Evolutionary conservation across 2,888 invertebrate genomes (phyloP).

Genomic region (Pollenia griseotomentosa): DNA sequence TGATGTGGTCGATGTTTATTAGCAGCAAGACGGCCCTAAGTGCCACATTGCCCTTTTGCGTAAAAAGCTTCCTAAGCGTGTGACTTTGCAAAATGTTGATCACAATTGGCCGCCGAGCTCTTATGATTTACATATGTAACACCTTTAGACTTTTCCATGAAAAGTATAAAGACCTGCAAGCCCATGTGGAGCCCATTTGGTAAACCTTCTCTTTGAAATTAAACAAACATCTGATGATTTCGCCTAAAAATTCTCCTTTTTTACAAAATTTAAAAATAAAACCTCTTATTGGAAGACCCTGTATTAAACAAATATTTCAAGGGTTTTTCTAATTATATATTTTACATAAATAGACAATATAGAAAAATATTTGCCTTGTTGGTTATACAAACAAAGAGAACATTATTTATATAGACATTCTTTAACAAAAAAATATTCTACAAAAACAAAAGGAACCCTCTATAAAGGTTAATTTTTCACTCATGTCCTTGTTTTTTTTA

Average conservation of each 20-base stretch:
- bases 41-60: too few relatives aligned
- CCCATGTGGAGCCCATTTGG: too few relatives aligned
- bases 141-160: too few relatives aligned
- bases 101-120: too few relatives aligned
- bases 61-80: too few relatives aligned
- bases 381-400: background rate
- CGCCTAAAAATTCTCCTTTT: background rate
- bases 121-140: too few relatives aligned
- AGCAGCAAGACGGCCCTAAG: too few relatives aligned
- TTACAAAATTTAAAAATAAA: background rate
- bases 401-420: background rate
- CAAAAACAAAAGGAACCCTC: slow-evolving; percentile 21
- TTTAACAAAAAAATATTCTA: background rate
- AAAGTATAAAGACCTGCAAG: too few relatives aligned
- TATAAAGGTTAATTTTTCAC: slow-evolving; percentile 62
- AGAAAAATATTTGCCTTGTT: slow-evolving; percentile 51
- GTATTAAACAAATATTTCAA: slow-evolving; percentile 10
- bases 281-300: background rate
- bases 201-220: too few relatives aligned
- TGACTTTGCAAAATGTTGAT: too few relatives aligned
- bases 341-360: slow-evolving; percentile 27
- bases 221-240: too few relatives aligned
- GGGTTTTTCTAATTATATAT: background rate
- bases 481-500: slow-evolving; percentile 52
- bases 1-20: too few relatives aligned